Percentiles rank a stretch among this genome's conserved stretches.
phyloP scores from a whole-genome alignment of 1,140 invertebrate species.

The Xylocopa sonorina region DNA sequence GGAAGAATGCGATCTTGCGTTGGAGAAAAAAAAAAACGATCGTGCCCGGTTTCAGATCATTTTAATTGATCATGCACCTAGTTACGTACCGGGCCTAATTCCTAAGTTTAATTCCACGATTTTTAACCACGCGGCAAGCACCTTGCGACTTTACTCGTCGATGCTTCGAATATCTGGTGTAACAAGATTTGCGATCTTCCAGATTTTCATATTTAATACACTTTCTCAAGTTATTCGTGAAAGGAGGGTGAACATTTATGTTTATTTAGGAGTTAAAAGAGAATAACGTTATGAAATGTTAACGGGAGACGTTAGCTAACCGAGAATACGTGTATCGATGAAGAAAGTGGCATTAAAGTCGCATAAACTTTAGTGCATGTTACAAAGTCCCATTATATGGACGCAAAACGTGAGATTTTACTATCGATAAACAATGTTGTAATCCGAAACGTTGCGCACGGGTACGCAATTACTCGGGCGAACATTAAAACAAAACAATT shows the following conservation, averaged over 20 bases:
- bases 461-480: not conserved
- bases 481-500: conserved; percentile 24
- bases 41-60: conserved; percentile 28
- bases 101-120: not conserved
- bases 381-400: no score
- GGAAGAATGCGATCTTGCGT: conserved; percentile 49
- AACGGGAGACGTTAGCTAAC: no score
- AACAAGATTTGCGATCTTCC: no score
- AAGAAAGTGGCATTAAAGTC: no score
- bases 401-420: not conserved
- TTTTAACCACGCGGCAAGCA: not conserved
- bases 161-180: not conserved
- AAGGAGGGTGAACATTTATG: no score
- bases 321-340: no score
- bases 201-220: no score
- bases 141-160: not conserved
- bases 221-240: no score
- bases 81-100: not conserved
- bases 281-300: no score
- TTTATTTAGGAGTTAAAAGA: no score
- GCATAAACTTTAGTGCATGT: no score
- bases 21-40: conserved; percentile 40
- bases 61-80: conserved; percentile 13
- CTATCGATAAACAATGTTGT: not conserved
- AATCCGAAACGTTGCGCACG: not conserved